A percentile compares a stretch with the other conserved stretches of the same genome.
phyloP scores from a whole-genome alignment of 2,888 invertebrate species.

The Villa cingulata region DNA sequence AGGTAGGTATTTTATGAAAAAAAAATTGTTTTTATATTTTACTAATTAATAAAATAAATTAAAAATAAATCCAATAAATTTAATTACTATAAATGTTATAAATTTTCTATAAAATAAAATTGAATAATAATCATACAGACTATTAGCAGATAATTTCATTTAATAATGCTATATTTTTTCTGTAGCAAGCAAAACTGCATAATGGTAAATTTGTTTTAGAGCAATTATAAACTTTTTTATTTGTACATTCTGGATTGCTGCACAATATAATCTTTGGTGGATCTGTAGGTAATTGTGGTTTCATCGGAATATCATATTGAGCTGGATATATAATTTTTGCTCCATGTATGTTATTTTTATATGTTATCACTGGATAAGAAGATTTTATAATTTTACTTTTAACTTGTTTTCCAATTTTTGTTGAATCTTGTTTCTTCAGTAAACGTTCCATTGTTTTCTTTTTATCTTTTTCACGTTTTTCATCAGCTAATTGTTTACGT shows the following conservation, averaged over 20 bases:
- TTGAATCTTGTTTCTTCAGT: conserved; percentile 80
- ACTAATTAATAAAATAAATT: no score
- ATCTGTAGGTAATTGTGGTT: conserved; percentile 37
- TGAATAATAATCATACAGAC: no score
- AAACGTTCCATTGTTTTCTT: conserved; percentile 90
- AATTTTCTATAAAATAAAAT: no score
- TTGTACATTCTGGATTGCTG: conserved; percentile 58
- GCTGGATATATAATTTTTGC: conserved; percentile 59
- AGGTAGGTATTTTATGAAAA: no score
- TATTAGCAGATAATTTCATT: not conserved
- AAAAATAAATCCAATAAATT: no score
- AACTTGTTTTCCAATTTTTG: conserved; percentile 47
- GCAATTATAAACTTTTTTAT: conserved; percentile 71
- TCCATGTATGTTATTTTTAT: conserved; percentile 51
- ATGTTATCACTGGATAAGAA: conserved; percentile 56
- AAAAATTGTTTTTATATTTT: no score
- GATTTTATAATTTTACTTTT: conserved; percentile 47
- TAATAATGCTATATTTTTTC: conserved; percentile 45
- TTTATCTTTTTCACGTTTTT: conserved; percentile 91
- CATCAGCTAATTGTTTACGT: conserved; percentile 82
- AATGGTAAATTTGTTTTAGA: conserved; percentile 72
- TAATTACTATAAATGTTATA: no score
- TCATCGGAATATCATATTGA: conserved; percentile 58
- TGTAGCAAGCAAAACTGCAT: conserved; percentile 82
- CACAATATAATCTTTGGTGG: conserved; percentile 48